Conservation (phyloP, 2,888 invertebrate genomes). For the Caenorhabditis imperialis region DNA sequence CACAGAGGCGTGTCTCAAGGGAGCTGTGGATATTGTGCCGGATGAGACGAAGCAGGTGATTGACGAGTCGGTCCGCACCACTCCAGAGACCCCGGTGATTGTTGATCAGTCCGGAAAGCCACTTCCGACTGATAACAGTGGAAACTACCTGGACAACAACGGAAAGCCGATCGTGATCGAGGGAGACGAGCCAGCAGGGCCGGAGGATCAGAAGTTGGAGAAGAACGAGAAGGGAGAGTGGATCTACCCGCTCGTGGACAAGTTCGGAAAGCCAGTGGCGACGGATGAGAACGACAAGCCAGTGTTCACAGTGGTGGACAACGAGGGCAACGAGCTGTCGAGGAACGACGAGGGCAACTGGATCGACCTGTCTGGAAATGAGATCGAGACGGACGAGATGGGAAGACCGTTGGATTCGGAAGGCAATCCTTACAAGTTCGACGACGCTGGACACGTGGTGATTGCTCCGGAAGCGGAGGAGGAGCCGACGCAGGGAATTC, state of each 20-base stretch:
- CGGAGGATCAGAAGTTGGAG: conserved; percentile 27
- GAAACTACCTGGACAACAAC: conserved; percentile 50
- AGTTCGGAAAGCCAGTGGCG: conserved; percentile 54
- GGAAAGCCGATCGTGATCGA: conserved; percentile 35
- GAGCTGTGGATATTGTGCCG: conserved; percentile 11
- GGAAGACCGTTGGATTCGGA: conserved; percentile 56
- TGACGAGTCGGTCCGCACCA: conserved; percentile 12
- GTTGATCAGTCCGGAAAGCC: conserved; percentile 44
- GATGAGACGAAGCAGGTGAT: conserved; percentile 37
- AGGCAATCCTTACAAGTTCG: conserved; percentile 53
- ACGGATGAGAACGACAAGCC: conserved; percentile 56
- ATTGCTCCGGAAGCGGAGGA: conserved; percentile 42
- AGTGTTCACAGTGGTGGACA: conserved; percentile 56
- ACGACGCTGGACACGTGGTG: conserved; percentile 45
- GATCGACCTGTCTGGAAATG: conserved; percentile 52
- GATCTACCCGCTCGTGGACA: conserved; percentile 63
- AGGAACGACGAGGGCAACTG: conserved; percentile 58
- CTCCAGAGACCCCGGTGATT: conserved; percentile 5
- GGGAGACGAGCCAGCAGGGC: conserved; percentile 36
- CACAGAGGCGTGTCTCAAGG: conserved; percentile 18
- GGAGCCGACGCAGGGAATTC: conserved; percentile 24
- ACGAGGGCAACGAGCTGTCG: conserved; percentile 48
- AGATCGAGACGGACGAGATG: conserved; percentile 58
- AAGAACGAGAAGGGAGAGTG: conserved; percentile 51
- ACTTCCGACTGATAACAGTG: conserved; percentile 55